Percentiles rank a stretch among this genome's conserved stretches.
Evolutionary conservation across 2,113 vertebrate species (phyloP).

Genomic region (Apodemus speciosus): DNA sequence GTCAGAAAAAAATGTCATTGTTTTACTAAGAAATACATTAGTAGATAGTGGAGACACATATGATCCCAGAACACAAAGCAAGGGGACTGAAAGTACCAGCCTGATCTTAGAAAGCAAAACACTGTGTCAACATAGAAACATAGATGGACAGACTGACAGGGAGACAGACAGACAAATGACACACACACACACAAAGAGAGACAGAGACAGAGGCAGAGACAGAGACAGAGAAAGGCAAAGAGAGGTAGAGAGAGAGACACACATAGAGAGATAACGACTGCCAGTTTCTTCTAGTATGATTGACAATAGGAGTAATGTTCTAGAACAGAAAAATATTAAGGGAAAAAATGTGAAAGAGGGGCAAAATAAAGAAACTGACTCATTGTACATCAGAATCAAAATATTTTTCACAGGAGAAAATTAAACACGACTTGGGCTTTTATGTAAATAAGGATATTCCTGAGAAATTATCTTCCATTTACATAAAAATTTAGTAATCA

Average conservation of each 20-base stretch:
- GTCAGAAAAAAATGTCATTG: neutral
- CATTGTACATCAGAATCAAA: neutral
- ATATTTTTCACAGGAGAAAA: neutral
- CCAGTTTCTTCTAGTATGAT: neutral
- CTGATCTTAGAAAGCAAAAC: neutral
- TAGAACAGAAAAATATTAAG: conserved; percentile 27
- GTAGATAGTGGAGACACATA: neutral
- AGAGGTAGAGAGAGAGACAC: neutral
- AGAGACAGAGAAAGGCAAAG: too few relatives aligned
- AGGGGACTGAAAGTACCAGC: too few relatives aligned
- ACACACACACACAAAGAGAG: neutral
- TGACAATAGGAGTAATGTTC: neutral
- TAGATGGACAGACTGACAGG: neutral
- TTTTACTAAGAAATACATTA: neutral
- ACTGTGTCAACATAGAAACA: neutral
- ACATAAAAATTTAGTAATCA: neutral
- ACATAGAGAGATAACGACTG: neutral
- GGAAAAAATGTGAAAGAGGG: neutral
- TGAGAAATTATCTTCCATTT: neutral
- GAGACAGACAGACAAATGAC: neutral
- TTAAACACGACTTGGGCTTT: neutral
- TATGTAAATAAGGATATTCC: neutral
- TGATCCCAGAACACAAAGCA: neutral
- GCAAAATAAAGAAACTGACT: conserved; percentile 13
- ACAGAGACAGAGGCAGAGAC: neutral